Conservation (phyloP, 2,888 invertebrate species). For the Ectemnius cavifrons region DNA sequence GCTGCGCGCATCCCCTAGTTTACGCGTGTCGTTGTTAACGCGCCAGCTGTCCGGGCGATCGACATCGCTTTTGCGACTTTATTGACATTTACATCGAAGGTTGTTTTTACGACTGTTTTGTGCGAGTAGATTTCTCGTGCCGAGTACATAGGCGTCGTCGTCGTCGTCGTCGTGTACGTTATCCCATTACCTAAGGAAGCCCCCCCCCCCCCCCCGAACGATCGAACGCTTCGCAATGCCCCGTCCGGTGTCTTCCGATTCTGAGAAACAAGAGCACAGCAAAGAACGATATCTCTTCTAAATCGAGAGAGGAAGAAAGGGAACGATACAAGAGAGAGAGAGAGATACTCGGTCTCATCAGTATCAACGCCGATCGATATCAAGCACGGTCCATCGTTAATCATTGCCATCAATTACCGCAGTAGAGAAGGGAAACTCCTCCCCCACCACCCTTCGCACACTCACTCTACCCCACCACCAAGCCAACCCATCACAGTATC, state of each 20-base stretch:
- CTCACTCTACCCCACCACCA: no score
- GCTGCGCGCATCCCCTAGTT: slow-evolving; percentile 1
- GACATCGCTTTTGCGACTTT: slow-evolving; percentile 40
- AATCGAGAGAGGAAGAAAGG: no score
- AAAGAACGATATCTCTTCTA: background rate
- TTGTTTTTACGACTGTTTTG: slow-evolving; percentile 58
- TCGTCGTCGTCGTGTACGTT: background rate
- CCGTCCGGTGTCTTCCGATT: slow-evolving; percentile 39
- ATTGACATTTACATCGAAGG: slow-evolving; percentile 53
- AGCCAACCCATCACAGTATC: no score
- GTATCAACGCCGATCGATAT: background rate
- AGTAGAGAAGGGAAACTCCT: no score
- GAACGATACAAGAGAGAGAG: no score
- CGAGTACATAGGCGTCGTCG: slow-evolving; percentile 31
- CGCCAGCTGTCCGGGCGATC: slow-evolving; percentile 32
- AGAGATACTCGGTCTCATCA: background rate
- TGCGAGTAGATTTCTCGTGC: slow-evolving; percentile 37
- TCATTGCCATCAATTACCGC: slow-evolving; percentile 4
- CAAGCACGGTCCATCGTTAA: background rate
- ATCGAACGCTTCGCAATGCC: slow-evolving; percentile 21
- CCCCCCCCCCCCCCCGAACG: slow-evolving; percentile 16
- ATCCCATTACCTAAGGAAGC: background rate
- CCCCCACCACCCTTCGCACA: no score
- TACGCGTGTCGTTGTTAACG: slow-evolving; percentile 11
- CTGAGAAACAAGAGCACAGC: background rate